Base-by-base conservation (phyloP, 2,113 vertebrate species). In the Megaceryle torquata region DNA sequence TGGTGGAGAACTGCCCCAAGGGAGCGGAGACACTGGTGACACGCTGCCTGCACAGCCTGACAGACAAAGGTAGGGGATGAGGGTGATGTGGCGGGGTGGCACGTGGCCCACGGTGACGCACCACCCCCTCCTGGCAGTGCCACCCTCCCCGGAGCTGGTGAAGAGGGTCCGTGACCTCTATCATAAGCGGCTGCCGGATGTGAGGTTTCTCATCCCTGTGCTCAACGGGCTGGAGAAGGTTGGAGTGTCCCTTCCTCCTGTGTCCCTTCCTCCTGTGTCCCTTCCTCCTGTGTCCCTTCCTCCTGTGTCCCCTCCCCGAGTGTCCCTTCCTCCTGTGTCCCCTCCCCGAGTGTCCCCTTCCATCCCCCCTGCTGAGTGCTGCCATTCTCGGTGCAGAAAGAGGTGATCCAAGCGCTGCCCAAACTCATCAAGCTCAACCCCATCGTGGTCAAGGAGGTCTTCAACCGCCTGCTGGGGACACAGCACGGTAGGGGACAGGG, bases 171-270 rank as follows among this genome's bases (percentile, higher is more conserved):
- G 99, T 1, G 99, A 99, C 64, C 99, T 99, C 41, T 99, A 99
- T 92, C 99, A 99, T 97, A 99, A 99, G 93, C 98, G 99, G 24
- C 98, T 99, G 29, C 99, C 99, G 0, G 99, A 99, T 0, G 99
- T 99, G 54, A 98, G 99, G 17, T 99, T 99, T 96, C 98, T 99
- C 39, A 99, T 99, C 85, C 99, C 99, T 0, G 99, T 99, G 84
- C 99, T 99, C 46, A 99, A 99, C 1, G 99, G 99, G 4, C 96
- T 99, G n/a, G 99, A 99, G 93, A 99, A 99, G 99, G 99, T 99
- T 70, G 0, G 77, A 4, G 18, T 1, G 29, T 50, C 74, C 39
- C 53, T 10, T 13, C 15, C 37, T 37, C 13, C 2, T 2, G 4
- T 13, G 60, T 46, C 51, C 37, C 57, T 29, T 10, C 37, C 37